A percentile compares a stretch with the other conserved stretches of the same genome.
phyloP scores from a whole-genome alignment of 2,113 vertebrate genomes.

The Hydropotes inermis region DNA sequence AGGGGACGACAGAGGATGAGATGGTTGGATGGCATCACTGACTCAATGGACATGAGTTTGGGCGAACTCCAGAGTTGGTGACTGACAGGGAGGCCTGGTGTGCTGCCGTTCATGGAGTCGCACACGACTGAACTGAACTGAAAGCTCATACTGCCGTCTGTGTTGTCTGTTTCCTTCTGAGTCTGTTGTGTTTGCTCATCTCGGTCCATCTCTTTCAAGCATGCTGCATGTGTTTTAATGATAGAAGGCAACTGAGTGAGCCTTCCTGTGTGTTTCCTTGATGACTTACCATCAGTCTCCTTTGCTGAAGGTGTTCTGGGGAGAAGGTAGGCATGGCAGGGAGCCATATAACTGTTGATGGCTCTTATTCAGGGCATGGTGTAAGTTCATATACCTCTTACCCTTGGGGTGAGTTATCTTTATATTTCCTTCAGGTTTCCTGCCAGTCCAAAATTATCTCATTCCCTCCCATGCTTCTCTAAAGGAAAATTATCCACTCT shows the following conservation, averaged over 20 bases:
- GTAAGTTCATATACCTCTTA: not conserved
- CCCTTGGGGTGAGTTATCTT: not conserved
- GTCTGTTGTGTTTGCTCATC: not conserved
- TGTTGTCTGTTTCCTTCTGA: not conserved
- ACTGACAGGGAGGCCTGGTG: not conserved
- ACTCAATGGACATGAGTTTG: not conserved
- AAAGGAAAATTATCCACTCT: not conserved
- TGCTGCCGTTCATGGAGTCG: fast-evolving
- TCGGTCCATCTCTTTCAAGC: not conserved
- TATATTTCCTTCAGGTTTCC: not conserved
- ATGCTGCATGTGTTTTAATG: not conserved
- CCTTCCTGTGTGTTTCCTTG: not conserved
- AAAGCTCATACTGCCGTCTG: not conserved
- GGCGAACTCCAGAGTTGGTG: not conserved
- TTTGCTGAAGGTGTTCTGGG: not conserved
- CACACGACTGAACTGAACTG: not conserved
- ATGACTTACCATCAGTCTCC: not conserved
- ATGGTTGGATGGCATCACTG: not conserved
- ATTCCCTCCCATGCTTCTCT: not conserved
- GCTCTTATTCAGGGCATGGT: not conserved
- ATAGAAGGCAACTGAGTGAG: no score
- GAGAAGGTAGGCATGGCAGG: not conserved
- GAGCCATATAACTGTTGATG: not conserved
- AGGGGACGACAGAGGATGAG: not conserved
- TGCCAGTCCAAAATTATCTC: not conserved